A percentile compares a stretch with the other conserved stretches of the same genome.
phyloP scores from a whole-genome alignment of 2,888 invertebrate genomes.

The Ceriagrion tenellum region DNA sequence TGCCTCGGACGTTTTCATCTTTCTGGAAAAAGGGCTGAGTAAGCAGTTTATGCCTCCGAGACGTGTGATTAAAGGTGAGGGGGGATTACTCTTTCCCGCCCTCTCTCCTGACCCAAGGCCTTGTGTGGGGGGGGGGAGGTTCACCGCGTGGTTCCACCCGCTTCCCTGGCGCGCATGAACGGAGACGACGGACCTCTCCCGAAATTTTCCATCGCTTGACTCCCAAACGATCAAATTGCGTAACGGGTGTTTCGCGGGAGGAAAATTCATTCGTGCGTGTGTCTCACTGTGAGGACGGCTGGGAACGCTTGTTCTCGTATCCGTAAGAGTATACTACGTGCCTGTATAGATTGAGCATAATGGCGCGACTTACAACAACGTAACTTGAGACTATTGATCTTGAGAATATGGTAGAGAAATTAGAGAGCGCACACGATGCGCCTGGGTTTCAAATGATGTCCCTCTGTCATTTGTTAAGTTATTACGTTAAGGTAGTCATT shows the following conservation, averaged over 20 bases:
- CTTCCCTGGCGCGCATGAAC: neutral
- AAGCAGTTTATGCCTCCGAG: neutral
- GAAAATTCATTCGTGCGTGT: neutral
- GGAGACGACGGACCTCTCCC: neutral
- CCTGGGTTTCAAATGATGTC: too few species aligned
- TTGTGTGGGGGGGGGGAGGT: too few species aligned
- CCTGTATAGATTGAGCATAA: too few species aligned
- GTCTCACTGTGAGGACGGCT: neutral
- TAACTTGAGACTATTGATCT: too few species aligned
- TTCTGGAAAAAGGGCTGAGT: neutral
- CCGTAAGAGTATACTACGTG: too few species aligned
- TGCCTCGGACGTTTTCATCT: neutral
- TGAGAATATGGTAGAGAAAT: too few species aligned
- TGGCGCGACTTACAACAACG: too few species aligned
- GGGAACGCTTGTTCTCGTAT: neutral
- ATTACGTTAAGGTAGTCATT: too few species aligned
- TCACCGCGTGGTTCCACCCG: too few species aligned
- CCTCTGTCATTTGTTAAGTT: too few species aligned
- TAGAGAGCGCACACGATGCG: too few species aligned
- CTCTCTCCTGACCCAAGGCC: too few species aligned
- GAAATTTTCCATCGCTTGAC: neutral
- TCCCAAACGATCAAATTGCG: neutral
- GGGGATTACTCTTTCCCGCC: neutral
- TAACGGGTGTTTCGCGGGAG: neutral
- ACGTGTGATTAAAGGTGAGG: neutral